Conservation (phyloP, 2,888 invertebrate genomes). For the Orthosia incerta region DNA sequence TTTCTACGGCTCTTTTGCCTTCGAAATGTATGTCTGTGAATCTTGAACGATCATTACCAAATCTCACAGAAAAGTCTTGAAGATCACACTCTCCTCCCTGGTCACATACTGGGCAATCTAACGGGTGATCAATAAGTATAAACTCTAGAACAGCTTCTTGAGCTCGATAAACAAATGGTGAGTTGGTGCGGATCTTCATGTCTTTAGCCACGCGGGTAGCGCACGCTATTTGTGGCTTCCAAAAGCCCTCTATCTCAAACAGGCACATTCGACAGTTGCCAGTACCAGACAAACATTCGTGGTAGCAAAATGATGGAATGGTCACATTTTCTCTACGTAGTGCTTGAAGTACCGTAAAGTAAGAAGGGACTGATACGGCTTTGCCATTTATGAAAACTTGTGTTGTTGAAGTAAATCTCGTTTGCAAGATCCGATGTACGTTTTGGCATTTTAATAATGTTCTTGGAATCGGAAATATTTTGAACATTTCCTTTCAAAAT, state of each 20-base stretch:
- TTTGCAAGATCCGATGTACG: constrained; percentile 58
- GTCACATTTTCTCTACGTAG: constrained; percentile 75
- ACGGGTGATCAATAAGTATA: constrained; percentile 98
- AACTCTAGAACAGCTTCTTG: constrained; percentile 98
- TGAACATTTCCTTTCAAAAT: constrained; percentile 72
- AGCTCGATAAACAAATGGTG: constrained; percentile 94
- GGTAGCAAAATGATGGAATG: constrained; percentile 99
- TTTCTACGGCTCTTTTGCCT: constrained; percentile 98
- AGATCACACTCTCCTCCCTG: constrained; percentile 98
- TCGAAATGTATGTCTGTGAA: constrained; percentile 97
- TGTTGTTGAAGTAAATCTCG: constrained; percentile 65
- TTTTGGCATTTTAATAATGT: constrained; percentile 68
- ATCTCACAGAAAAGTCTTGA: constrained; percentile 99
- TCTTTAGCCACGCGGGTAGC: constrained; percentile 99
- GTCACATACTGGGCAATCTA: constrained; percentile 99
- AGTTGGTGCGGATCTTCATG: constrained; percentile 98
- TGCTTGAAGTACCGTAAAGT: constrained; percentile 97
- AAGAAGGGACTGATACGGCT: constrained; percentile 96
- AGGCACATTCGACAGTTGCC: constrained; percentile 99
- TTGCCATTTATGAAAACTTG: constrained; percentile 98
- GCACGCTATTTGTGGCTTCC: constrained; percentile 99
- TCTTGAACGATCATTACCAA: constrained; percentile 97
- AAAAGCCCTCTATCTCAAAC: constrained; percentile 98
- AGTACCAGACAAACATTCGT: constrained; percentile 98
- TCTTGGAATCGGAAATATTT: constrained; percentile 58